Evolutionary conservation across 2,113 vertebrate genomes (phyloP).

Genomic region (Spea bombifrons): DNA sequence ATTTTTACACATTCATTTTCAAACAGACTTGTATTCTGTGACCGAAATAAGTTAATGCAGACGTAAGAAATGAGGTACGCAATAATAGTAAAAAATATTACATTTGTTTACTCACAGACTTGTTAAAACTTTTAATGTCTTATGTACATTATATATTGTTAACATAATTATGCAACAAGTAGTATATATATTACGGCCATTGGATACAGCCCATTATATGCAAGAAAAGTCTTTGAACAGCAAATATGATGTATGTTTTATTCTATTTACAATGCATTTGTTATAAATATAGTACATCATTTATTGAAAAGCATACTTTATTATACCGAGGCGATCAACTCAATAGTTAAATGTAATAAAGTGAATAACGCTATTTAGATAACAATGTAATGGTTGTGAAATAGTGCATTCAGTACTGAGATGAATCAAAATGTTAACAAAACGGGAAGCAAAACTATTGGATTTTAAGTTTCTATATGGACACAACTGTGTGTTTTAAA

Average conservation of each 20-base stretch:
- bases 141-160: slow-evolving; percentile 43
- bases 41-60: too few species aligned
- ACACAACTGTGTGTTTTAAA: slow-evolving; percentile 11
- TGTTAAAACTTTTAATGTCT: slow-evolving; percentile 47
- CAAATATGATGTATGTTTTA: slow-evolving; percentile 84
- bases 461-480: slow-evolving; percentile 18
- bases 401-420: slow-evolving; percentile 69
- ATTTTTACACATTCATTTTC: too few species aligned
- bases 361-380: slow-evolving; percentile 66
- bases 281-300: slow-evolving; percentile 98
- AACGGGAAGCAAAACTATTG: slow-evolving; percentile 53
- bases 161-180: slow-evolving; percentile 43
- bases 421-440: slow-evolving; percentile 66
- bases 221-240: slow-evolving; percentile 57
- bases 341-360: slow-evolving; percentile 73
- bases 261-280: slow-evolving; percentile 97
- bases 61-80: slow-evolving; percentile 4
- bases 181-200: slow-evolving; percentile 43
- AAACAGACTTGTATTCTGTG: too few species aligned
- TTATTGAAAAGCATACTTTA: slow-evolving; percentile 83
- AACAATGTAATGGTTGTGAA: slow-evolving; percentile 65
- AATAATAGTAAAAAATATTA: slow-evolving; percentile 27
- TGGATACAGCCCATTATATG: slow-evolving; percentile 32
- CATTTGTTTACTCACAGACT: slow-evolving; percentile 42
- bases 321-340: slow-evolving; percentile 72